Percentiles rank a stretch among this genome's conserved stretches.
Evolutionary conservation across 1,140 invertebrate species (phyloP).

Genomic region (Frieseomelitta varia): DNA sequence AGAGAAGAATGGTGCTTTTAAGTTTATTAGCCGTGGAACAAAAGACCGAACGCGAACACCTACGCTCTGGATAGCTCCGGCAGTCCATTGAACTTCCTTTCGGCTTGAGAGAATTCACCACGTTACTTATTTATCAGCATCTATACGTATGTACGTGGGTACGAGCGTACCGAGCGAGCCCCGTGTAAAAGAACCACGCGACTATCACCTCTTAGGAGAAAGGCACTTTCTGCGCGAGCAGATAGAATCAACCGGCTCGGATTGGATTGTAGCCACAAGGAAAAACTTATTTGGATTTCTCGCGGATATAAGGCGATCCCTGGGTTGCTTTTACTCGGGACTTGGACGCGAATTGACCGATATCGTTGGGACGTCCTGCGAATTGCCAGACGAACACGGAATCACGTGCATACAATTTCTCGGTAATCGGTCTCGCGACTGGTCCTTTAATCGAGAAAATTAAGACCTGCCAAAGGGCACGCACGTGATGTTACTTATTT

Average conservation of each 20-base stretch:
- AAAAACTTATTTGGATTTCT: conserved; percentile 70
- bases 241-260: conserved; percentile 61
- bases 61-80: not conserved
- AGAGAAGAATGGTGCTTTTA: conserved; percentile 53
- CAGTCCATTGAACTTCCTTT: conserved; percentile 58
- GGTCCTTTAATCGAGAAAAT: conserved; percentile 11
- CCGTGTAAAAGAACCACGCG: conserved; percentile 44
- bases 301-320: conserved; percentile 54
- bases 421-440: not conserved
- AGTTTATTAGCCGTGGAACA: conserved; percentile 57
- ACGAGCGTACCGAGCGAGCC: not conserved
- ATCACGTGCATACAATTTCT: conserved; percentile 42
- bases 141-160: conserved; percentile 30
- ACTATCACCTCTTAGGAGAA: conserved; percentile 54
- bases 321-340: conserved; percentile 29
- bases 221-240: conserved; percentile 62
- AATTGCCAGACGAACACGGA: not conserved
- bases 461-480: not conserved
- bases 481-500: not conserved
- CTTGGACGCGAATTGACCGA: conserved; percentile 54
- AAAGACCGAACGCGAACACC: conserved; percentile 5
- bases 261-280: conserved; percentile 63
- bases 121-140: conserved; percentile 65
- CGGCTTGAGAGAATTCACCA: conserved; percentile 62
- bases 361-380: not conserved